Evolutionary conservation across 2,888 invertebrate species (phyloP).

Genomic region (Crocallis elinguaria): DNA sequence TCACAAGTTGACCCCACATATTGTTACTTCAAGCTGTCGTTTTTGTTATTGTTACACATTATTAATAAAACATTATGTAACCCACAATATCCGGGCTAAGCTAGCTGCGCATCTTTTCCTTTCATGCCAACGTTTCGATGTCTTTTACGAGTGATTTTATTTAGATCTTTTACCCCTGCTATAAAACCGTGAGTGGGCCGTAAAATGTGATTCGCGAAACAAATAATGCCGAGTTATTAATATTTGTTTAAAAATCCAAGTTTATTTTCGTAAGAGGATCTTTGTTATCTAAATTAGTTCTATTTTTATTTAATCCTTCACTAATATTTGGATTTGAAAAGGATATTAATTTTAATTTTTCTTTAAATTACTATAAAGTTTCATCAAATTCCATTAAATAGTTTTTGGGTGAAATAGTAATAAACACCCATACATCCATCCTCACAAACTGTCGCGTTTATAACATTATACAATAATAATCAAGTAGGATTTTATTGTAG

Average conservation of each 20-base stretch:
- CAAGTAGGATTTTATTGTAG: too few relatives aligned
- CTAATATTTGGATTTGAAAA: too few relatives aligned
- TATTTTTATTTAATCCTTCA: too few relatives aligned
- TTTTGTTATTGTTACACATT: slow-evolving; percentile 8
- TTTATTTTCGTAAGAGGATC: not conserved
- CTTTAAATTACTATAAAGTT: too few relatives aligned
- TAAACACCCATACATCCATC: too few relatives aligned
- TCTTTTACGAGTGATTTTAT: slow-evolving; percentile 36
- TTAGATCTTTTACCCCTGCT: slow-evolving; percentile 29
- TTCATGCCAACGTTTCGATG: slow-evolving; percentile 28
- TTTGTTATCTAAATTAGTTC: too few relatives aligned
- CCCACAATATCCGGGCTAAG: slow-evolving; percentile 14
- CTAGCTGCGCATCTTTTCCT: slow-evolving; percentile 14
- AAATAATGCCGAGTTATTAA: slow-evolving; percentile 8
- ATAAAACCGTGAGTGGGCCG: slow-evolving; percentile 23
- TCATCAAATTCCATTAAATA: too few relatives aligned
- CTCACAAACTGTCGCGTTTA: too few relatives aligned
- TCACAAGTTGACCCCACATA: not conserved
- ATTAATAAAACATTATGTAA: slow-evolving; percentile 24
- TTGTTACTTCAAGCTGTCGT: not conserved
- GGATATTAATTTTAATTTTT: too few relatives aligned
- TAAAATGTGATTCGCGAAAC: slow-evolving; percentile 23
- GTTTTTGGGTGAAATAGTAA: too few relatives aligned
- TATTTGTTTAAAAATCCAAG: not conserved
- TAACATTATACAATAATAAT: too few relatives aligned